A percentile compares a stretch with the other conserved stretches of the same genome.
phyloP scores from a whole-genome alignment of 2,797 vertebrate genomes.

The Cygnus olor region DNA sequence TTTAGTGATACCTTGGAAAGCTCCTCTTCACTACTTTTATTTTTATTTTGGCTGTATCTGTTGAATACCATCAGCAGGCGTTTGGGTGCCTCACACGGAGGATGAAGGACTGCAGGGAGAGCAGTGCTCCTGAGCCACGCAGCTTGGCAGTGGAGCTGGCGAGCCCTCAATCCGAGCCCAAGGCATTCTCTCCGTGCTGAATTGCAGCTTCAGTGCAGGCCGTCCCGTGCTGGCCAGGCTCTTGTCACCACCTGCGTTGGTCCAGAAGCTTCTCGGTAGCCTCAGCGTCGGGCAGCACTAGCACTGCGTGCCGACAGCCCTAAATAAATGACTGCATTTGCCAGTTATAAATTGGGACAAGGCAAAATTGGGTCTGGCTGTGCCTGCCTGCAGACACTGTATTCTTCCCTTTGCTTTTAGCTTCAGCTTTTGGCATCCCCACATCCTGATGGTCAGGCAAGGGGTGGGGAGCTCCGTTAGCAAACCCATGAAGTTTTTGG shows the following conservation, averaged over 20 bases:
- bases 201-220: not conserved
- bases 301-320: not conserved
- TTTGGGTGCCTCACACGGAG: not conserved
- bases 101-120: not conserved
- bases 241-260: fast-evolving
- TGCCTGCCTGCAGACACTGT: not conserved
- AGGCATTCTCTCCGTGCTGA: not conserved
- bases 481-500: not conserved
- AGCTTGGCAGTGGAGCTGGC: fast-evolving
- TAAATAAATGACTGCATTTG: too few relatives aligned
- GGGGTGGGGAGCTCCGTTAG: not conserved
- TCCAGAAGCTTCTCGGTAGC: not conserved
- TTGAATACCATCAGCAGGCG: fast-evolving
- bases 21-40: not conserved
- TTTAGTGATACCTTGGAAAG: not conserved
- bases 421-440: not conserved
- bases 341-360: not conserved
- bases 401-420: not conserved
- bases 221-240: fast-evolving
- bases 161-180: not conserved
- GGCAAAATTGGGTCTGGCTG: not conserved
- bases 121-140: not conserved
- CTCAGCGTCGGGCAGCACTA: not conserved
- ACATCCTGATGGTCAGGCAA: not conserved
- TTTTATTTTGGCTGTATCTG: not conserved